Conservation (phyloP, 1,140 invertebrate genomes). For the Pseudomyrmex pallidus region DNA sequence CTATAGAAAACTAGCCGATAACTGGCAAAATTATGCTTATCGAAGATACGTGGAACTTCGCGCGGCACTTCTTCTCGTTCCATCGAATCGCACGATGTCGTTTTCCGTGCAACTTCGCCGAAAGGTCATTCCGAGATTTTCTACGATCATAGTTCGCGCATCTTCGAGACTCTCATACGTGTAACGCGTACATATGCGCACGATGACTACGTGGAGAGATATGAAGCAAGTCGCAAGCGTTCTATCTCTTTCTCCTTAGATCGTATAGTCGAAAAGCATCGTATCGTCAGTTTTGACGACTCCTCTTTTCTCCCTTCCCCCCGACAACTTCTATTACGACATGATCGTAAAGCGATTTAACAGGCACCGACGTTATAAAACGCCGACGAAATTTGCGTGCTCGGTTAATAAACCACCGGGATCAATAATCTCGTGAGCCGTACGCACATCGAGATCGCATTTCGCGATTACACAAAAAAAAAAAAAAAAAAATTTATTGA, state of each 20-base stretch:
- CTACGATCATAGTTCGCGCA: conserved; percentile 15
- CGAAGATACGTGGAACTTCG: conserved; percentile 35
- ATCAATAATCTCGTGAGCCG: background rate
- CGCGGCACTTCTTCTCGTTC: background rate
- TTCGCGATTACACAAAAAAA: conserved; percentile 7
- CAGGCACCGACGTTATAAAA: conserved; percentile 21
- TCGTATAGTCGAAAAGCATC: conserved; percentile 12
- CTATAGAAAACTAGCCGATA: background rate
- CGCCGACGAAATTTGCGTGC: conserved; percentile 29
- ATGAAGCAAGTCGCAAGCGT: conserved; percentile 9
- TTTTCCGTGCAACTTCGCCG: conserved; percentile 27
- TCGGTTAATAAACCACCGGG: background rate
- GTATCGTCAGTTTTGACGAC: conserved; percentile 47
- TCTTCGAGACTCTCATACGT: conserved; percentile 14
- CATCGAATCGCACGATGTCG: conserved; percentile 49
- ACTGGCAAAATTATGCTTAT: conserved; percentile 37
- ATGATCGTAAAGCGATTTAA: conserved; percentile 39
- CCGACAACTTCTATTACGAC: too few species aligned
- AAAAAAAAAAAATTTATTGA: background rate
- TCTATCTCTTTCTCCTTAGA: background rate
- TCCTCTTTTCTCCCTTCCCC: background rate
- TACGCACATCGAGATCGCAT: background rate
- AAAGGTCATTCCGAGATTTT: conserved; percentile 40
- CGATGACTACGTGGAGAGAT: background rate
- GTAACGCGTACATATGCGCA: background rate